Percentiles rank a stretch among this genome's conserved stretches.
These are phyloP conservation scores for Campaea margaritaria DNA, from an alignment of 2,888 invertebrate genomes.

Conservation along the genomic window DNA sequence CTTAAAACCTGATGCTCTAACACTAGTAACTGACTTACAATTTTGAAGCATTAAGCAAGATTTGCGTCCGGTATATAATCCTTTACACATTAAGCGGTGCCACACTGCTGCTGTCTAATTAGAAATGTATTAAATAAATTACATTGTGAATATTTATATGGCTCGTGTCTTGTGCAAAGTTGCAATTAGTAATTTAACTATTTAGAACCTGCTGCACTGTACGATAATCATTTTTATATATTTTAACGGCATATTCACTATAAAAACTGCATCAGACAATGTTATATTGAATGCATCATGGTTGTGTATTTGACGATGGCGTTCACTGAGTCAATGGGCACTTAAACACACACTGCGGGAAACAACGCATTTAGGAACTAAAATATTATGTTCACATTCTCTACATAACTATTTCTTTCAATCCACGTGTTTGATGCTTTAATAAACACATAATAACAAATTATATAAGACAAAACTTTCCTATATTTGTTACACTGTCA, in stretches of 20 bases:
- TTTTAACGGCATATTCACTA: slow-evolving; percentile 24
- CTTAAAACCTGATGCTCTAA: slow-evolving; percentile 4
- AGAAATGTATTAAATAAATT: slow-evolving; percentile 72
- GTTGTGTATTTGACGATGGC: background rate
- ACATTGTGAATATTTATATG: slow-evolving; percentile 77
- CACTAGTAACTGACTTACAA: slow-evolving; percentile 59
- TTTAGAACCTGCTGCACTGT: slow-evolving; percentile 77
- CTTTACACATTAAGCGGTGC: slow-evolving; percentile 73
- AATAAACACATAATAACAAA: background rate
- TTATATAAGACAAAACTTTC: background rate
- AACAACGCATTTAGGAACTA: background rate
- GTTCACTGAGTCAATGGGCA: slow-evolving; percentile 1
- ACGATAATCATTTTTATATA: slow-evolving; percentile 58
- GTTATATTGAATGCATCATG: slow-evolving; percentile 2
- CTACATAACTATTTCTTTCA: background rate
- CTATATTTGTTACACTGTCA: background rate
- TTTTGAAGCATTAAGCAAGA: slow-evolving; percentile 70
- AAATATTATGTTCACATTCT: background rate
- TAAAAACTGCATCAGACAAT: background rate
- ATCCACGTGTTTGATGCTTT: background rate
- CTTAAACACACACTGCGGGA: slow-evolving; percentile 1
- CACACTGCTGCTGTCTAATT: slow-evolving; percentile 64
- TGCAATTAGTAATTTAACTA: slow-evolving; percentile 69
- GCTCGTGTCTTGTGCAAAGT: slow-evolving; percentile 79
- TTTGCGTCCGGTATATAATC: slow-evolving; percentile 53